Percentiles rank a stretch among this genome's conserved stretches.
Conservation (phyloP, 2,113 vertebrate species). For the Triplophysa dalaica region DNA sequence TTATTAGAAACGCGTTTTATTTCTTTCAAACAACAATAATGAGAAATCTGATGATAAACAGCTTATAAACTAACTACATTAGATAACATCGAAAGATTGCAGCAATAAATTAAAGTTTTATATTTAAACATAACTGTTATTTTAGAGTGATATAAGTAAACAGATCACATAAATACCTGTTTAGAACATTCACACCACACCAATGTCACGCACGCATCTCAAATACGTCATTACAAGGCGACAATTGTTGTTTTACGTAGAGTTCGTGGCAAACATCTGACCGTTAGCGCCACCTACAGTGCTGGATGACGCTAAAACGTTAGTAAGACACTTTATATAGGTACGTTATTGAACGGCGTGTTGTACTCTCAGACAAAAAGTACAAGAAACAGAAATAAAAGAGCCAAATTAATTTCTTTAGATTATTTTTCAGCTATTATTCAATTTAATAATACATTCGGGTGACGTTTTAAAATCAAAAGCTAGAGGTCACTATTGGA, state of each 20-base stretch:
- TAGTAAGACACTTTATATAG: too few species aligned
- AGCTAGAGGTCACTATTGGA: constrained; percentile 22
- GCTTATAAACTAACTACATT: not conserved
- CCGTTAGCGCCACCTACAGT: not conserved
- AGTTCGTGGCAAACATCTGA: not conserved
- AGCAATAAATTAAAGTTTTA: too few species aligned
- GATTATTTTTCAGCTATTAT: too few species aligned
- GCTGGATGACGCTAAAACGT: not conserved
- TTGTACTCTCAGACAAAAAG: too few species aligned
- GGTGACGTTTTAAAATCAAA: not conserved
- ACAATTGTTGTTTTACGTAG: not conserved
- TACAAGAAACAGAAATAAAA: too few species aligned
- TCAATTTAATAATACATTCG: too few species aligned
- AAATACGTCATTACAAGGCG: constrained; percentile 10
- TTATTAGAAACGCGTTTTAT: not conserved
- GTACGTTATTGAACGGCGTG: too few species aligned
- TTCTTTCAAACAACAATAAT: not conserved
- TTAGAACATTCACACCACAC: constrained; percentile 4
- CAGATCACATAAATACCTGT: not conserved
- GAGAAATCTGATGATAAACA: not conserved
- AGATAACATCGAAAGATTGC: not conserved
- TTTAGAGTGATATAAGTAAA: not conserved
- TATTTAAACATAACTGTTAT: not conserved
- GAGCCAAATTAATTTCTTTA: too few species aligned
- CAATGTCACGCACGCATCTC: constrained; percentile 23